phyloP scores from a whole-genome alignment of 2,113 vertebrate species.

The Anseranas semipalmata region DNA sequence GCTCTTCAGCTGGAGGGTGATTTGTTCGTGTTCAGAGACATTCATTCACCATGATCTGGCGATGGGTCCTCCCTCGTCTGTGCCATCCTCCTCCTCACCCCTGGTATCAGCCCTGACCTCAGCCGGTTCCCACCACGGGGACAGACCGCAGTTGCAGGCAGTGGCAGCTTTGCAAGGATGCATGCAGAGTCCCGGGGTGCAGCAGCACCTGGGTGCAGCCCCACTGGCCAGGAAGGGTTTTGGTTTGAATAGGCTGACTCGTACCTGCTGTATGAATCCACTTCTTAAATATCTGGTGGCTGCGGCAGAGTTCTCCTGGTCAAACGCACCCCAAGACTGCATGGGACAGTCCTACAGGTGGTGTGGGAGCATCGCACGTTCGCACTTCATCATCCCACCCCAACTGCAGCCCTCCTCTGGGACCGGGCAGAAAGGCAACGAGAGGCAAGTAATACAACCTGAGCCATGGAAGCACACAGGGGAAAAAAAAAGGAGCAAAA shows the following conservation, averaged over 20 bases:
- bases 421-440: neutral
- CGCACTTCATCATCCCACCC: accelerated
- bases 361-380: neutral
- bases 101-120: neutral
- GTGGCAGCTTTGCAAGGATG: neutral
- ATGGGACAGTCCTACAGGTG: neutral
- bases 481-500: neutral
- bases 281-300: neutral
- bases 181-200: neutral
- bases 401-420: neutral
- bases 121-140: accelerated
- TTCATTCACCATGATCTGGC: accelerated
- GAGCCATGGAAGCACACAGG: neutral
- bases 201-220: neutral
- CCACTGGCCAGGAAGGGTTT: neutral
- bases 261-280: neutral
- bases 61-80: accelerated
- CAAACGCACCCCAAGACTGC: accelerated
- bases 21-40: accelerated
- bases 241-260: accelerated
- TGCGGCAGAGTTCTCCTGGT: neutral
- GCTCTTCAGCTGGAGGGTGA: neutral
- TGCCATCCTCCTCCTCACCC: accelerated
- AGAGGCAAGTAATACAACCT: neutral
- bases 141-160: accelerated